phyloP scores from a whole-genome alignment of 2,888 invertebrate genomes.

The Agriopis aurantiaria region DNA sequence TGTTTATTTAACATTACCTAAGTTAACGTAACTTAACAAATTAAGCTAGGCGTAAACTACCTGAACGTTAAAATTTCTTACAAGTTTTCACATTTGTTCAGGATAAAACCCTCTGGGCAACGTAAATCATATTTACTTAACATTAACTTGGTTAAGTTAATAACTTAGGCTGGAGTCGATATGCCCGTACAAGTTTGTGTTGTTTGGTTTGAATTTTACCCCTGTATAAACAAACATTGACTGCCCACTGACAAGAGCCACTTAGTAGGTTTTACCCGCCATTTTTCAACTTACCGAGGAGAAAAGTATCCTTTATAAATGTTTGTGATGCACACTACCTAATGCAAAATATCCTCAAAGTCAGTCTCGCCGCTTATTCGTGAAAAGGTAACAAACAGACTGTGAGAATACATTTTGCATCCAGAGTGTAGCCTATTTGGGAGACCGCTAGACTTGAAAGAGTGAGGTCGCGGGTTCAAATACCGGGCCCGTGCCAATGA shows the following conservation, averaged over 20 bases:
- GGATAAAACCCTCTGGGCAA: conserved; percentile 43
- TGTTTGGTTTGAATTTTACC: conserved; percentile 20
- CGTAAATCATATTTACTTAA: conserved; percentile 48
- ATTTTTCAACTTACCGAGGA: too few species aligned
- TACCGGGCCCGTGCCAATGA: too few species aligned
- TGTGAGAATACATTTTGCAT: too few species aligned
- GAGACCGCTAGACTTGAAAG: too few species aligned
- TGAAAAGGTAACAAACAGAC: too few species aligned
- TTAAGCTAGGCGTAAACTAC: conserved; percentile 39
- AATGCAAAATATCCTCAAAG: too few species aligned
- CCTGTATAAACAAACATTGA: conserved; percentile 2
- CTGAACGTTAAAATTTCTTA: conserved; percentile 41
- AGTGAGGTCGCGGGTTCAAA: too few species aligned
- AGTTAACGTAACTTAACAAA: conserved; percentile 30
- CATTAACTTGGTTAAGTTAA: conserved; percentile 48
- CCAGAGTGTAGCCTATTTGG: too few species aligned
- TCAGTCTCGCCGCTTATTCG: too few species aligned
- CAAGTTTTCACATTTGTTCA: conserved; percentile 60
- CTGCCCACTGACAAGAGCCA: conserved; percentile 1
- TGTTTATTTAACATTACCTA: conserved; percentile 14
- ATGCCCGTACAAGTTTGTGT: conserved; percentile 19
- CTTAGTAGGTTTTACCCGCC: too few species aligned
- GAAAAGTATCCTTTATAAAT: too few species aligned
- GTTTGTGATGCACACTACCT: too few species aligned
- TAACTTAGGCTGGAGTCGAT: conserved; percentile 42